Conservation (phyloP, 2,888 invertebrate species). For the Scelioninae gen. 1 region DNA sequence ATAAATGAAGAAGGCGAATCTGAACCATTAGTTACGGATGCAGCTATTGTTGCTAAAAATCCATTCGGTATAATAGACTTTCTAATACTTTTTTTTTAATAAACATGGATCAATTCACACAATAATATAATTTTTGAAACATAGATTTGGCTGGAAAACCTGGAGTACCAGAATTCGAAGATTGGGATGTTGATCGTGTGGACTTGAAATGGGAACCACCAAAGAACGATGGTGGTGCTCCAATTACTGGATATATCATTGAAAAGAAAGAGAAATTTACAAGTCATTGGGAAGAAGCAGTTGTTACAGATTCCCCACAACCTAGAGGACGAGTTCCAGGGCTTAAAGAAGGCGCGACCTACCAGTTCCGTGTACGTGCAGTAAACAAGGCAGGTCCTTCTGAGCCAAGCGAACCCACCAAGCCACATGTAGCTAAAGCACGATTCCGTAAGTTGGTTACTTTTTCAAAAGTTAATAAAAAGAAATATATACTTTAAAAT, state of each 20-base stretch:
- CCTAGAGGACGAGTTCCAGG: constrained; percentile 93
- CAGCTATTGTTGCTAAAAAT: constrained; percentile 96
- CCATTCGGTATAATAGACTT: constrained; percentile 89
- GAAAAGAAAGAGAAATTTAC: constrained; percentile 95
- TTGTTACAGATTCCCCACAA: constrained; percentile 89
- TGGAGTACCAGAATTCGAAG: constrained; percentile 92
- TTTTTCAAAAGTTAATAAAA: too few species aligned
- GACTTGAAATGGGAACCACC: constrained; percentile 98
- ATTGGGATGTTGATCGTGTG: constrained; percentile 95
- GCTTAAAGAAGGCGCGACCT: constrained; percentile 94
- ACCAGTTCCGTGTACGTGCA: constrained; percentile 97
- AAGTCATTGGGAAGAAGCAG: constrained; percentile 93
- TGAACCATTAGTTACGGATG: constrained; percentile 96
- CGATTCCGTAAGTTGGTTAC: constrained; percentile 88
- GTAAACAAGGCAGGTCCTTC: constrained; percentile 97
- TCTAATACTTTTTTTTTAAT: neutral
- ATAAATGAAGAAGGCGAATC: constrained; percentile 98
- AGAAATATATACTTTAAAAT: too few species aligned
- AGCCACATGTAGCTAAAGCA: constrained; percentile 94
- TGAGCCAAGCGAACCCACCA: constrained; percentile 95
- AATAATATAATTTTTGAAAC: constrained; percentile 4
- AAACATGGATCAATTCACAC: neutral
- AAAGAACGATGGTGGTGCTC: constrained; percentile 94
- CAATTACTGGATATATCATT: constrained; percentile 96
- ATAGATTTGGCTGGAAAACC: constrained; percentile 93